A percentile compares a stretch with the other conserved stretches of the same genome.
phyloP scores from a whole-genome alignment of 2,797 vertebrate species.

The Sebastes miniatus region DNA sequence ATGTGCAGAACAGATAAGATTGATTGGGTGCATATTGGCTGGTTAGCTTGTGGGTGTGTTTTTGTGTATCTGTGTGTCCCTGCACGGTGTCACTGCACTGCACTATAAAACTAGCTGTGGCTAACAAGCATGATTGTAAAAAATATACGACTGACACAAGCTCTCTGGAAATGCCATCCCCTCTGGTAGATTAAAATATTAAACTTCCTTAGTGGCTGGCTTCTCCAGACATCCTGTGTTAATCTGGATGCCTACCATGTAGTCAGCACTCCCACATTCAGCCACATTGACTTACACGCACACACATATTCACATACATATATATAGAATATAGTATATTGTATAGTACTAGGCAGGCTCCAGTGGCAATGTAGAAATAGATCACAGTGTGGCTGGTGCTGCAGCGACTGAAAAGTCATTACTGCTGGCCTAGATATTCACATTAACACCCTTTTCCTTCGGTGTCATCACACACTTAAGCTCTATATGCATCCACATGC shows the following conservation, averaged over 20 bases:
- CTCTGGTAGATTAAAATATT: slow-evolving; percentile 27
- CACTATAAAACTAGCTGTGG: slow-evolving; percentile 1
- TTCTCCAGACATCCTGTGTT: neutral
- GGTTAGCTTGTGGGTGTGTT: slow-evolving; percentile 32
- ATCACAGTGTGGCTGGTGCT: slow-evolving; percentile 46
- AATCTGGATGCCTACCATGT: slow-evolving; percentile 9
- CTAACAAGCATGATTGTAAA: neutral
- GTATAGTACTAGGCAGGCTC: neutral
- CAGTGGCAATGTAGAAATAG: slow-evolving; percentile 44
- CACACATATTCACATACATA: neutral
- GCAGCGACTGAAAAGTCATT: slow-evolving; percentile 59
- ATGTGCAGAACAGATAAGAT: slow-evolving; percentile 47
- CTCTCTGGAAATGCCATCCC: neutral
- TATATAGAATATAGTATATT: neutral
- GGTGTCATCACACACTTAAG: slow-evolving; percentile 15
- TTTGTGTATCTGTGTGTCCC: neutral
- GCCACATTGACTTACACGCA: neutral
- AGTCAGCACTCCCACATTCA: slow-evolving; percentile 15
- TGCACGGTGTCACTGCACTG: neutral
- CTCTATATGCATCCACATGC: neutral
- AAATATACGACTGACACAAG: neutral
- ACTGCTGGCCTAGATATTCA: slow-evolving; percentile 68
- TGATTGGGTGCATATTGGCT: slow-evolving; percentile 49
- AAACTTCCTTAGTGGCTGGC: neutral
- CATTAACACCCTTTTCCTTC: slow-evolving; percentile 42